Conservation (phyloP, 2,113 vertebrate species). For the Corvus moneduloides region DNA sequence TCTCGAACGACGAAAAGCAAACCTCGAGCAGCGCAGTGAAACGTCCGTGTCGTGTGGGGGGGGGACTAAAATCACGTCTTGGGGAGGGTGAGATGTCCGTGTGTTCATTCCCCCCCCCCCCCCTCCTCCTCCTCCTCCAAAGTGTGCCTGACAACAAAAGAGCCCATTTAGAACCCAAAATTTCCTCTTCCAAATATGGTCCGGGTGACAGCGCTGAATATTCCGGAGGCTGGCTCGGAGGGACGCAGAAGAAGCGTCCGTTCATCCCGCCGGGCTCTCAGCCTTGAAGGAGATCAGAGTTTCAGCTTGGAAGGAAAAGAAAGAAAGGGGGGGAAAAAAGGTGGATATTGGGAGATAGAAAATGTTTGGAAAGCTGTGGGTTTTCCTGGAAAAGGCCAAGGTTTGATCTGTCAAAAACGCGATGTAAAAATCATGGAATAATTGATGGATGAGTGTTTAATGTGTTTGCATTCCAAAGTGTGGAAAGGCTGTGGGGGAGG, state of each 20-base stretch:
- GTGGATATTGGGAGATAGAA: not conserved
- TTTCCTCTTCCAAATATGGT: not conserved
- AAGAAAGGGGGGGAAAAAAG: not conserved
- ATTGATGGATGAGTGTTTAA: fast-evolving
- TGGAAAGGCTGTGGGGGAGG: not conserved
- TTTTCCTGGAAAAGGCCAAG: not conserved
- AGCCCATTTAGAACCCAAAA: not conserved
- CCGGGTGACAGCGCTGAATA: fast-evolving
- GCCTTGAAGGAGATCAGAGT: not conserved
- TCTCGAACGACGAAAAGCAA: not conserved
- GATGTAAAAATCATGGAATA: fast-evolving
- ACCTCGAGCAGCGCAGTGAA: not conserved
- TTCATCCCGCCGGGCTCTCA: not conserved
- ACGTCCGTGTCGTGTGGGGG: fast-evolving
- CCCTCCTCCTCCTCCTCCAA: too few species aligned
- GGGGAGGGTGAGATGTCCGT: not conserved
- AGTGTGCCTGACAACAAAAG: not conserved
- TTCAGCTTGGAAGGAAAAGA: not conserved
- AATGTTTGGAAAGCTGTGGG: not conserved
- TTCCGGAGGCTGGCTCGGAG: not conserved
- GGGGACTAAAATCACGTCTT: fast-evolving
- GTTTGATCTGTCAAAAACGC: not conserved
- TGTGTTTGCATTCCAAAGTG: not conserved
- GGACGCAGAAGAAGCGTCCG: not conserved
- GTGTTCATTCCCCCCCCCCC: not conserved